Percentiles rank a stretch among this genome's conserved stretches.
Evolutionary conservation across 2,888 invertebrate species (phyloP).

Genomic region (Lasioglossum malachurum): DNA sequence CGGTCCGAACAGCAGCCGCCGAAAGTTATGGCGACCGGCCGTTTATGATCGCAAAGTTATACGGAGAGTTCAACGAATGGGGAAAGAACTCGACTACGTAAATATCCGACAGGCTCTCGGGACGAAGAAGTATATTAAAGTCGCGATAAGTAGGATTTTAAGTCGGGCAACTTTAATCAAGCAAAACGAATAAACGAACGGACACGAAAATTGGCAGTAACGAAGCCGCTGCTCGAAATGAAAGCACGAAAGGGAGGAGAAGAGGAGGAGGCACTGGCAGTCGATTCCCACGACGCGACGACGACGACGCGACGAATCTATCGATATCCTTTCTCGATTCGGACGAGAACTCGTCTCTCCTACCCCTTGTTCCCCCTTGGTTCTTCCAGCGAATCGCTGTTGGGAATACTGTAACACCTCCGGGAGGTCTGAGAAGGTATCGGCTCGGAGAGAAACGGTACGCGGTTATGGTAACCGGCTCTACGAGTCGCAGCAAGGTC

Average conservation of each 20-base stretch:
- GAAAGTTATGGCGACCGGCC: background rate
- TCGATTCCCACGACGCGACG: conserved; percentile 47
- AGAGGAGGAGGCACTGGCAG: background rate
- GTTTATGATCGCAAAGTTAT: background rate
- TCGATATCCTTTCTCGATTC: conserved; percentile 49
- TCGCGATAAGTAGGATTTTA: conserved; percentile 5
- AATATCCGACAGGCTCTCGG: background rate
- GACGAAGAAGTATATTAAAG: background rate
- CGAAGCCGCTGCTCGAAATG: background rate
- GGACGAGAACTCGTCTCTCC: conserved; percentile 8
- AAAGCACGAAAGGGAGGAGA: background rate
- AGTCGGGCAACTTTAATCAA: conserved; percentile 2
- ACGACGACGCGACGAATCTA: conserved; percentile 46
- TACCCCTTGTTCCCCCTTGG: too few relatives aligned
- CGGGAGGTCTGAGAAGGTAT: conserved; percentile 65
- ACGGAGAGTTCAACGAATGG: background rate
- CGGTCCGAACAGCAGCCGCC: background rate
- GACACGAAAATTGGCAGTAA: background rate
- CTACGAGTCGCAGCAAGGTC: conserved; percentile 76
- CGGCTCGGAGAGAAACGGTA: conserved; percentile 67
- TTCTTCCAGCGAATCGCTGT: conserved; percentile 40
- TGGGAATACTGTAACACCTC: conserved; percentile 70
- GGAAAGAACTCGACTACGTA: background rate
- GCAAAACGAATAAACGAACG: conserved; percentile 12
- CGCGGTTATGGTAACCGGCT: conserved; percentile 77